phyloP scores from a whole-genome alignment of 2,797 vertebrate species.

The Spondyliosoma cantharus region DNA sequence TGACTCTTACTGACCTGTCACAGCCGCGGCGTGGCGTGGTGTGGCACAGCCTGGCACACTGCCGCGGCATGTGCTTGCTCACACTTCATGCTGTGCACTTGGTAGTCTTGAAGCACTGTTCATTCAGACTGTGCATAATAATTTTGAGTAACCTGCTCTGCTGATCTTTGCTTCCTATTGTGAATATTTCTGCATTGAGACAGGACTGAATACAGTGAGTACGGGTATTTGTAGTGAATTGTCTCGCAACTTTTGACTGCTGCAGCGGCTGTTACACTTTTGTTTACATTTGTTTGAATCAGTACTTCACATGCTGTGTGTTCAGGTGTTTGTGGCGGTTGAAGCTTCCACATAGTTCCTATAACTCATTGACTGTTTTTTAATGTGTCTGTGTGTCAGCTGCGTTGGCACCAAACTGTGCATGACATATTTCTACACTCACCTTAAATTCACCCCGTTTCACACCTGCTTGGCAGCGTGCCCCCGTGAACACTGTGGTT shows the following conservation, averaged over 20 bases:
- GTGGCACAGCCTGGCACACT: constrained; percentile 60
- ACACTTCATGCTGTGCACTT: constrained; percentile 63
- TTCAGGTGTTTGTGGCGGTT: background rate
- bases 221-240: constrained; percentile 13
- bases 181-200: constrained; percentile 19
- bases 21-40: constrained; percentile 45
- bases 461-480: constrained; percentile 63
- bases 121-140: constrained; percentile 46
- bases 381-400: constrained; percentile 12
- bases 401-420: constrained; percentile 40
- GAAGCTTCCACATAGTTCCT: too few species aligned
- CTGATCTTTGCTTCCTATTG: constrained; percentile 36
- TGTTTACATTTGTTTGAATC: background rate
- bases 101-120: constrained; percentile 52
- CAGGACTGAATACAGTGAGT: constrained; percentile 37
- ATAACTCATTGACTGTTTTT: background rate
- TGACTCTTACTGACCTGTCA: constrained; percentile 81
- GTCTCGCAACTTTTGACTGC: background rate
- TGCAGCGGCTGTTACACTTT: background rate
- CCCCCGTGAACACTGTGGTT: constrained; percentile 61
- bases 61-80: constrained; percentile 71
- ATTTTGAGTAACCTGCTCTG: constrained; percentile 27
- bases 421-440: constrained; percentile 68
- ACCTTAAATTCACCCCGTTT: constrained; percentile 67
- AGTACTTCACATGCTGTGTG: background rate